These are phyloP conservation scores for Prionailurus bengalensis DNA, from an alignment of 2,113 vertebrate species.

Conservation along the genomic window DNA sequence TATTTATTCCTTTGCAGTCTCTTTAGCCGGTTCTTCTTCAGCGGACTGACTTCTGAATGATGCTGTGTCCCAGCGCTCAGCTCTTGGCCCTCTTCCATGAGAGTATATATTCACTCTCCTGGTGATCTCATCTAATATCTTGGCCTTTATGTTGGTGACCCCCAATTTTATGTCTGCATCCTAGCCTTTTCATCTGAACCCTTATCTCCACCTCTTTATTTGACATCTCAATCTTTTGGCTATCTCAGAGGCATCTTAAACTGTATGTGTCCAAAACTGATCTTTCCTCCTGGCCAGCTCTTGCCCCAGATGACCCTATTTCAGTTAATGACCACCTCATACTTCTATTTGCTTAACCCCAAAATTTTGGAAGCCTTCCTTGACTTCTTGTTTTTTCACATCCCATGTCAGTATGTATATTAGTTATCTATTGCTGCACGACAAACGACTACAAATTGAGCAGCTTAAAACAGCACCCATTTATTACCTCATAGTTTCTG, in stretches of 20 bases:
- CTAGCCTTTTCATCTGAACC: not conserved
- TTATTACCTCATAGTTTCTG: not conserved
- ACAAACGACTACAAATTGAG: not conserved
- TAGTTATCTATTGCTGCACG: not conserved
- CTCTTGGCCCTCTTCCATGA: not conserved
- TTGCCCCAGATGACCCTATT: not conserved
- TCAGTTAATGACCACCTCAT: not conserved
- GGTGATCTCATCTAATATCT: not conserved
- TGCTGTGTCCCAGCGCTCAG: not conserved
- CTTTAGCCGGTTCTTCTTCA: conserved; percentile 1
- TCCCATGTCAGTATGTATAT: not conserved
- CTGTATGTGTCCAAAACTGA: not conserved
- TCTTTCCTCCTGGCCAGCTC: not conserved
- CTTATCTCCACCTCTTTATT: not conserved
- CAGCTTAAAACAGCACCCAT: not conserved
- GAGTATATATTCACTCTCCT: not conserved
- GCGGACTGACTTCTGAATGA: not conserved
- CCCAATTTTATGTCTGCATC: not conserved
- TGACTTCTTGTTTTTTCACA: conserved; percentile 12
- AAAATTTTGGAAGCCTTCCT: not conserved
- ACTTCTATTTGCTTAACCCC: not conserved
- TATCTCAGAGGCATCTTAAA: not conserved
- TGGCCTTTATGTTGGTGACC: not conserved
- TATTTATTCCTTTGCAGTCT: not conserved
- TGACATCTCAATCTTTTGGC: not conserved